Evolutionary conservation across 1,140 invertebrate species (phyloP), one percentile per base, ranked within the genome.

Genomic region (Nylanderia fulva): DNA sequence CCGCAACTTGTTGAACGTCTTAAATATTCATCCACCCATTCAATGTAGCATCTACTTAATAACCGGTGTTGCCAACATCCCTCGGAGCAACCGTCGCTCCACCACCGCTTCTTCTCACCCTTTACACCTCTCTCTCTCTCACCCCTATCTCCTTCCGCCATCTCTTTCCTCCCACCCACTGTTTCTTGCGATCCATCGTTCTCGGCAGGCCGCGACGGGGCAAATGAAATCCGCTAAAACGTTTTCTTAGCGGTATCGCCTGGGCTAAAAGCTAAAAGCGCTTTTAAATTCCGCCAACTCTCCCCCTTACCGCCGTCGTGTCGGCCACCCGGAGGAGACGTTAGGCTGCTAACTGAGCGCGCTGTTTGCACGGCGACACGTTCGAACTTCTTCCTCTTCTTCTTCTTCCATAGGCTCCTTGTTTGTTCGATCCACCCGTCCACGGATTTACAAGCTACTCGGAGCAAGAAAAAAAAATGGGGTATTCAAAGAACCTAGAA

Each of bases 1-100:
- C 92, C 92, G 91, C 93, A 93, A 94, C 94, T 94, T 94, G 94
- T 94, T 94, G 94, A 94, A 91, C 93, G 92, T 92, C 93, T 94
- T 94, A 94, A 94, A 94, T 94, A 94, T 94, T 94, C 93, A 94
- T 94, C 93, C 93, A 85, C 88, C 91, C 77, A 82, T 82, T 82
- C 77, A 91, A 94, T 94, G 92, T 93, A 93, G 91, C 92, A 91
- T 93, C 93, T 94, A 93, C 93, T 94, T 94, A 93, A 94, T 94
- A 94, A 94, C 91, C 90, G 82, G 91, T 92, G 90, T 93, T 93
- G 90, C 88, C 88, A 66, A 76, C 80, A 79, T 90, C 68, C 71
- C 74, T 71, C 80, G 61, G 71, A 89, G 79, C 87, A 86, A 87
- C 83, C 83, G 80, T 63, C 61, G 58, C 61, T 60, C 68, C 18